Conservation (phyloP, 2,113 vertebrate species). For the Coturnix japonica region DNA sequence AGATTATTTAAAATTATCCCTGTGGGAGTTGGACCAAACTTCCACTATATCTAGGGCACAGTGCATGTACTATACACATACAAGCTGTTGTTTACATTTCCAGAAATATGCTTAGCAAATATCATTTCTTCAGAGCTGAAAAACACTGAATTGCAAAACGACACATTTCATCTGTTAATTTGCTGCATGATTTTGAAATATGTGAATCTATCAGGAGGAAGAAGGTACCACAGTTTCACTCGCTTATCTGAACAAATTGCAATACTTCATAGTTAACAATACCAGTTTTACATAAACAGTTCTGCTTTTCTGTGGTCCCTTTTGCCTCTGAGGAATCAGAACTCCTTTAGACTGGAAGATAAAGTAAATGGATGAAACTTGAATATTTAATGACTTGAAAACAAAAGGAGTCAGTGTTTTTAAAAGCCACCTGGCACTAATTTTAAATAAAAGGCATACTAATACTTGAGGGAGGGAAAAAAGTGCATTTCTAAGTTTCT, state of each 20-base stretch:
- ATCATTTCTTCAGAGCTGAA: not conserved
- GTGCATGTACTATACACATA: not conserved
- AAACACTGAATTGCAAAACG: not conserved
- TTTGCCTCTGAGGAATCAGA: constrained; percentile 25
- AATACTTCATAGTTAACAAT: not conserved
- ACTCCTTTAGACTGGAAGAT: constrained; percentile 44
- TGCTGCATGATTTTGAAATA: not conserved
- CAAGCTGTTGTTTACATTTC: not conserved
- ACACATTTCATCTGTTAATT: not conserved
- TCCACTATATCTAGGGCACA: not conserved
- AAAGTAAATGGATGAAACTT: constrained; percentile 54
- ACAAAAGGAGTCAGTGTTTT: constrained; percentile 50
- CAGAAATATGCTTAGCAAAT: not conserved
- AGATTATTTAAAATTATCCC: not conserved
- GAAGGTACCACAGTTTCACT: not conserved
- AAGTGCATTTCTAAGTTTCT: constrained; percentile 6
- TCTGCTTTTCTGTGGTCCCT: not conserved
- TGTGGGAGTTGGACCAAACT: not conserved
- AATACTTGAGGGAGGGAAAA: not conserved
- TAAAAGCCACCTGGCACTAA: constrained; percentile 42
- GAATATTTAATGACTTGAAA: constrained; percentile 68
- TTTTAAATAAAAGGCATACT: constrained; percentile 63
- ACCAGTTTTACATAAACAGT: not conserved
- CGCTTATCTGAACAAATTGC: not conserved
- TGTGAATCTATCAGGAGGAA: not conserved